Percentiles rank a stretch among this genome's conserved stretches.
These are phyloP conservation scores for Drosophila sordidula DNA, from an alignment of 2,888 invertebrate genomes.

Conservation along the genomic window DNA sequence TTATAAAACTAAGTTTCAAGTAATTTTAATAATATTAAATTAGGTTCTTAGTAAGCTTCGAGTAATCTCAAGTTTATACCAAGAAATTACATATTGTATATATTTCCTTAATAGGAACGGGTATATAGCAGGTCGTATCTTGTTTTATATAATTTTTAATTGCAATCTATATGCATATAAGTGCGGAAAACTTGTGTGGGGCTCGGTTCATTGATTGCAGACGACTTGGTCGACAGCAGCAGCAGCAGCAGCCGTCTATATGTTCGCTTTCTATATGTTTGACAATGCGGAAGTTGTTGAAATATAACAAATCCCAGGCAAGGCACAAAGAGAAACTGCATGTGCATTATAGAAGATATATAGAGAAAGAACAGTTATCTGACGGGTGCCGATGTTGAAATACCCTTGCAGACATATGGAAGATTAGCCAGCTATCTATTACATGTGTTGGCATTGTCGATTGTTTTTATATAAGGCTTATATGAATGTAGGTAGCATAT, in stretches of 20 bases:
- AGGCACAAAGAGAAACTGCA: constrained; percentile 73
- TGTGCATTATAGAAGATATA: constrained; percentile 45
- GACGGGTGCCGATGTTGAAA: not conserved
- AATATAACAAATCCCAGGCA: constrained; percentile 74
- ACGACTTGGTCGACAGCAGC: constrained; percentile 42
- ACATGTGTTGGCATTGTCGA: too few species aligned
- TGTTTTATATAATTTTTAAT: constrained; percentile 4
- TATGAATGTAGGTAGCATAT: too few species aligned
- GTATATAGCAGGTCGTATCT: constrained; percentile 2
- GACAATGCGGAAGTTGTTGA: constrained; percentile 79
- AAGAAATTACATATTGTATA: too few species aligned
- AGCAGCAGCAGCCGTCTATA: constrained; percentile 34
- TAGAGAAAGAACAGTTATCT: not conserved
- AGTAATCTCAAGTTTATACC: too few species aligned
- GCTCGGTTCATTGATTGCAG: constrained; percentile 71
- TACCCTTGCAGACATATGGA: not conserved
- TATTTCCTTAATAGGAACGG: not conserved
- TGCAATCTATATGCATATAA: constrained; percentile 16
- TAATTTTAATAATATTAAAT: too few species aligned
- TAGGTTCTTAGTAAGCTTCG: too few species aligned
- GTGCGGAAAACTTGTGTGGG: constrained; percentile 40
- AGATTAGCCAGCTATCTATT: too few species aligned
- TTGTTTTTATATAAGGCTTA: too few species aligned
- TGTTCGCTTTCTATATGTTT: constrained; percentile 55
- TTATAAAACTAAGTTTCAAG: too few species aligned